Evolutionary conservation across 2,113 vertebrate genomes (phyloP), one percentile per base, ranked within the genome.

Genomic region (Merops nubicus): DNA sequence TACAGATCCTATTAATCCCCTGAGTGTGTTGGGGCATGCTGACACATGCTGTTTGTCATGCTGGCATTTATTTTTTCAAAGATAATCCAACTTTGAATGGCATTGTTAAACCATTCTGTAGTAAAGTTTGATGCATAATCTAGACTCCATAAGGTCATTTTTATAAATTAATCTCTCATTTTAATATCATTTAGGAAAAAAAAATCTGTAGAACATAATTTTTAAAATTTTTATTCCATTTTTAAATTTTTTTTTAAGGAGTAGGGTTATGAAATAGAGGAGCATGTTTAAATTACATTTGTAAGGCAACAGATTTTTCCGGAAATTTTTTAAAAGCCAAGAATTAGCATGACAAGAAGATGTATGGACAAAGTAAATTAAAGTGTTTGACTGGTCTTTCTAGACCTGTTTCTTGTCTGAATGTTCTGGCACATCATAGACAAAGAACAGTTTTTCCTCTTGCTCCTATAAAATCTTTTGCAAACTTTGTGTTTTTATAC

Each of bases 11-110:
- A 10, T 91, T 96, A 94, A 96, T 95, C 89, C 92, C 38, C 33
- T 50, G 62, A 59, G 74, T 85, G 79, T 34, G 4, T 64, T 93
- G 88, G 70, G 79, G 68, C 29, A 0, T 94, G 95, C 94, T 96
- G 96, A 96, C 83, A 88, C 86, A 81, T 9, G 80, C 88, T 95
- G 85, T 96, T 97, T 96, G 88, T 93, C 86, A 75, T 91, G 80
- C 65, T 82, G 75, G 91, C 26, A 1, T 87, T 79, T 95, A 62
- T 72, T 88, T 94, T 96, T 86, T 85, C 82, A 89, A n/a, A 77
- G 89, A 92, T 90, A 94, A 95, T 95, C 93, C 91, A 72, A 9
- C 76, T 77, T 48, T 93, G 89, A 92, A 96, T 96, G 57, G 57
- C 56, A 28, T 42, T 94, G 67, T 95, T 94, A 65, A 93, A 83